Percentiles rank a stretch among this genome's conserved stretches.
Conservation (phyloP, 2,797 vertebrate species). For the Mus caroli region DNA sequence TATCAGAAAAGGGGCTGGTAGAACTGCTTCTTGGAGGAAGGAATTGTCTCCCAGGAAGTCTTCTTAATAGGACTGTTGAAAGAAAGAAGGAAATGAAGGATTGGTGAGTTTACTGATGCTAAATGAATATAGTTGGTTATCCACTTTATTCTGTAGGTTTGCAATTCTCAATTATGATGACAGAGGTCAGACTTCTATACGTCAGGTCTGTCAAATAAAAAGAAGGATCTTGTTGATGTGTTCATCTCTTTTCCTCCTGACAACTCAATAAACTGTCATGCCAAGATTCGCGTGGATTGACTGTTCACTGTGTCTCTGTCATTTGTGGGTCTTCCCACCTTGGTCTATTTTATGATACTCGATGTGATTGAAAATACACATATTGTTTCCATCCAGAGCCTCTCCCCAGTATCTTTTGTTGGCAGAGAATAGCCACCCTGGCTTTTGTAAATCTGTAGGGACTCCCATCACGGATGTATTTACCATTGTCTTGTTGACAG, state of each 20-base stretch:
- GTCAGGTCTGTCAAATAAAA: slow-evolving; percentile 12
- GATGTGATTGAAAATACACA: not conserved
- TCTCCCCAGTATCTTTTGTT: slow-evolving; percentile 4
- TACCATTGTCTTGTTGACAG: slow-evolving; percentile 10
- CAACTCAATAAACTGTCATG: not conserved
- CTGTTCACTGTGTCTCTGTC: not conserved
- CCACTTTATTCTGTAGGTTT: not conserved
- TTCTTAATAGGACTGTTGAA: not conserved
- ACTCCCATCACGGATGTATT: not conserved
- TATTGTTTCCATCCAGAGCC: not conserved
- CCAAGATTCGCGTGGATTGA: not conserved
- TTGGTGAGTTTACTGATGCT: not conserved
- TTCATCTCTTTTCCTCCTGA: slow-evolving; percentile 6
- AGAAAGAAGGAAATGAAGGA: not conserved
- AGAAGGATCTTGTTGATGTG: not conserved
- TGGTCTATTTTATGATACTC: not conserved
- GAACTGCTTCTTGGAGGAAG: not conserved
- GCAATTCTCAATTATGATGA: not conserved
- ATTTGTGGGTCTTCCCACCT: not conserved
- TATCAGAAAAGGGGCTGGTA: not conserved
- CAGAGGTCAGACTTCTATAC: not conserved
- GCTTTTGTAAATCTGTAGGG: slow-evolving; percentile 15
- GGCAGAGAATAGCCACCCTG: not conserved
- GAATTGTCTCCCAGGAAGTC: not conserved
- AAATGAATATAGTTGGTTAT: not conserved